Evolutionary conservation across 2,113 vertebrate genomes (phyloP).

Genomic region (Natator depressus): DNA sequence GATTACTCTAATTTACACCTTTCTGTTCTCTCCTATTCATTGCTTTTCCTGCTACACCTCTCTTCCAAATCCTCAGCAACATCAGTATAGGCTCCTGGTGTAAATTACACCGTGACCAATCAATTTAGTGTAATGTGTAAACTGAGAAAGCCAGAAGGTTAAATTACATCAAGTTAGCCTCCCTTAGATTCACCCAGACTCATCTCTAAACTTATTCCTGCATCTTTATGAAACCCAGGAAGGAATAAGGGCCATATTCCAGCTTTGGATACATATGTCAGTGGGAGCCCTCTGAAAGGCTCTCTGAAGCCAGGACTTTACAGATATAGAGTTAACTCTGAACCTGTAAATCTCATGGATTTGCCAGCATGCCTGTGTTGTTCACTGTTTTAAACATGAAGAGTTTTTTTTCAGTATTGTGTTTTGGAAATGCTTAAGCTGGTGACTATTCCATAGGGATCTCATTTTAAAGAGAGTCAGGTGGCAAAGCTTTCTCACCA

Average conservation of each 20-base stretch:
- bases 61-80: not conserved
- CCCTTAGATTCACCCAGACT: not conserved
- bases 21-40: not conserved
- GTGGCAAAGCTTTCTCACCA: not conserved
- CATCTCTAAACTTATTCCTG: not conserved
- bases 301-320: not conserved
- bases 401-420: not conserved
- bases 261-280: not conserved
- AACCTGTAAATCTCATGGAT: not conserved
- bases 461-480: not conserved
- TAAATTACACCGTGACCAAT: not conserved
- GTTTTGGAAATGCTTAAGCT: not conserved
- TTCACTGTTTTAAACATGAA: not conserved
- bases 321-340: not conserved
- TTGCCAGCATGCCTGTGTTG: not conserved
- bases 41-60: not conserved
- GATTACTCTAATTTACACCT: slow-evolving; percentile 19
- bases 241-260: not conserved
- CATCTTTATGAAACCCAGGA: not conserved
- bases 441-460: not conserved
- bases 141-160: not conserved
- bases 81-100: not conserved
- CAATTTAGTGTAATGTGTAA: not conserved
- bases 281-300: not conserved
- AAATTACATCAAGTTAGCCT: not conserved